Percentiles rank a stretch among this genome's conserved stretches.
These are phyloP conservation scores for Corapipo altera DNA, from an alignment of 2,113 vertebrate species.

Conservation along the genomic window DNA sequence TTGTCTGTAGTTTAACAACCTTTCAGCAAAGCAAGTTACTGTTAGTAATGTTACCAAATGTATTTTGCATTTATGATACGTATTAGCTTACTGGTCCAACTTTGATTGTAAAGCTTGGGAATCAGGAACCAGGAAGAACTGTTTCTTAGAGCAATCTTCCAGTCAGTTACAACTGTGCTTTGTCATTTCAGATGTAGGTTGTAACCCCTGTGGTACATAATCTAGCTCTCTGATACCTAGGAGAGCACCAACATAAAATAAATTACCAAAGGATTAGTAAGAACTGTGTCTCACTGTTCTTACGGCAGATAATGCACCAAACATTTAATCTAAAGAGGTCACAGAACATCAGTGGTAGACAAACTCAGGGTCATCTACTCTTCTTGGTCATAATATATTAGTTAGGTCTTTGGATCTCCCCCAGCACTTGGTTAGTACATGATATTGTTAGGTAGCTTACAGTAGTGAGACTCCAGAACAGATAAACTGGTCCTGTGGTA, in stretches of 20 bases:
- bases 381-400: not conserved
- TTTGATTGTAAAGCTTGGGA: not conserved
- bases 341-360: not conserved
- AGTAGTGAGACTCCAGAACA: conserved; percentile 28
- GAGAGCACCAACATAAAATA: not conserved
- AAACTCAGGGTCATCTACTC: not conserved
- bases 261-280: not conserved
- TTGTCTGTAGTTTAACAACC: not conserved
- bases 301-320: not conserved
- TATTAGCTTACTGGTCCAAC: not conserved
- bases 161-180: not conserved
- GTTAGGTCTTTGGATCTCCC: not conserved
- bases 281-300: not conserved
- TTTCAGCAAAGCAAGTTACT: not conserved
- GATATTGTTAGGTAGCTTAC: not conserved
- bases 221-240: not conserved
- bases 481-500: conserved; percentile 39
- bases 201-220: not conserved
- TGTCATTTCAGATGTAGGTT: not conserved
- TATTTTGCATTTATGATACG: not conserved
- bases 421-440: not conserved
- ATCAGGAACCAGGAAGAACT: not conserved
- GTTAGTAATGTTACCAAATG: not conserved
- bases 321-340: not conserved
- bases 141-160: not conserved